Evolutionary conservation across 2,888 invertebrate genomes (phyloP).

Genomic region (Protonemura montana): DNA sequence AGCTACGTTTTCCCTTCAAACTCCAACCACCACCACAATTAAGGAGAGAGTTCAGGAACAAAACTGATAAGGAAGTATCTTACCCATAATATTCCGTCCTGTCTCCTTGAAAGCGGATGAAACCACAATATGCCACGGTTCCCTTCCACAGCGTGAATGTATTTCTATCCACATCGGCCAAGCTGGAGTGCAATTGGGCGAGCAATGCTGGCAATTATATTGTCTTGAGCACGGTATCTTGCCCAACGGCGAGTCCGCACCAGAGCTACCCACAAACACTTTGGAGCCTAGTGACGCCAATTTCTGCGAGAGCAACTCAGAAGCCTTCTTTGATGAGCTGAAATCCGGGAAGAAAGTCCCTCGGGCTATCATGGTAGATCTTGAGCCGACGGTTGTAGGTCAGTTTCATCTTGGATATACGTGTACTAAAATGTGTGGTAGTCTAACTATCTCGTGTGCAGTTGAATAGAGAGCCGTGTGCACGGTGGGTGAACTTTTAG

Average conservation of each 20-base stretch:
- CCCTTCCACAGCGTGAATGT: constrained; percentile 77
- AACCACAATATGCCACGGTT: background rate
- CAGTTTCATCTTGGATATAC: constrained; percentile 32
- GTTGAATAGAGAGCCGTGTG: background rate
- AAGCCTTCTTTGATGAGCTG: constrained; percentile 58
- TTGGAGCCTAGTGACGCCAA: background rate
- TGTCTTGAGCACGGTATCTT: constrained; percentile 84
- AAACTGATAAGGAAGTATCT: constrained; percentile 15
- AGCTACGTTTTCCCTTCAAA: background rate
- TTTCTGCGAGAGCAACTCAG: constrained; percentile 10
- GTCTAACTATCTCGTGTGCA: background rate
- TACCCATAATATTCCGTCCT: background rate
- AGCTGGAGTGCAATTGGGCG: constrained; percentile 86
- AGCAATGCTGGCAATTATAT: constrained; percentile 85
- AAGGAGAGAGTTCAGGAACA: background rate
- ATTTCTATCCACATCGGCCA: constrained; percentile 88
- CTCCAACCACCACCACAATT: background rate
- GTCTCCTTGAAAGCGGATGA: background rate
- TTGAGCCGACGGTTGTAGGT: constrained; percentile 77
- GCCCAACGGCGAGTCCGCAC: constrained; percentile 71
- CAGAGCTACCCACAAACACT: background rate
- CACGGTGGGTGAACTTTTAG: background rate
- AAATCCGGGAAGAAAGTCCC: constrained; percentile 88
- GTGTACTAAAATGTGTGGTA: background rate
- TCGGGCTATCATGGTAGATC: constrained; percentile 84